A percentile compares a stretch with the other conserved stretches of the same genome.
Evolutionary conservation across 2,888 invertebrate genomes (phyloP).

Genomic region (Tolmerus cingulatus): DNA sequence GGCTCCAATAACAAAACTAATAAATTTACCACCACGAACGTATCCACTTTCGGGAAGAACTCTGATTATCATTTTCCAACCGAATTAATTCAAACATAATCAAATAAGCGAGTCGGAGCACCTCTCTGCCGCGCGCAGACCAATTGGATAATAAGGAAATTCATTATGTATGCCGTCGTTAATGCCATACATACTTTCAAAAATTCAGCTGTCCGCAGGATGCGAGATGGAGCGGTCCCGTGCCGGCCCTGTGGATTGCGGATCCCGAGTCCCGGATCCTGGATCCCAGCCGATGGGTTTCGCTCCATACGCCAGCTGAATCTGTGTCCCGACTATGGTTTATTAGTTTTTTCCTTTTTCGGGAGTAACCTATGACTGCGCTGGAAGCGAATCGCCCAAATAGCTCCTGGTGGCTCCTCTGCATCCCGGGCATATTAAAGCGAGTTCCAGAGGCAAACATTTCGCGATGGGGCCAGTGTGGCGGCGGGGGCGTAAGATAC

Average conservation of each 20-base stretch:
- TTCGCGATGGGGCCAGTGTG: not conserved
- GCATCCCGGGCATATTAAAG: not conserved
- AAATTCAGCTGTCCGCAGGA: conserved; percentile 2
- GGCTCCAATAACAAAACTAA: not conserved
- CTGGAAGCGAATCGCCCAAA: not conserved
- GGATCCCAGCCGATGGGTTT: not conserved
- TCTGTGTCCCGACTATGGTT: not conserved
- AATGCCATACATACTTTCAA: conserved; percentile 1
- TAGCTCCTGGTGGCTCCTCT: not conserved
- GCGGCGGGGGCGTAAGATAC: not conserved
- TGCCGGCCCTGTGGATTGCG: not conserved
- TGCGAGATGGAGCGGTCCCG: not conserved
- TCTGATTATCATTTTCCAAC: conserved; percentile 2
- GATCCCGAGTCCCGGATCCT: not conserved
- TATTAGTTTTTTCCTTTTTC: not conserved
- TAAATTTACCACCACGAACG: not conserved
- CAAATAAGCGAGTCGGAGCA: conserved; percentile 1
- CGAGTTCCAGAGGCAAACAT: not conserved
- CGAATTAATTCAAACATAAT: conserved; percentile 26
- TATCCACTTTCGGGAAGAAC: not conserved
- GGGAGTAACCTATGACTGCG: not conserved
- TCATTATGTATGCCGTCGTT: conserved; percentile 26
- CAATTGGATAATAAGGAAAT: conserved; percentile 30
- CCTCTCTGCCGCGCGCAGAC: not conserved
- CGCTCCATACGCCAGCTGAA: not conserved